A percentile compares a stretch with the other conserved stretches of the same genome.
Evolutionary conservation across 2,113 vertebrate genomes (phyloP).

Genomic region (Tachysurus vachellii): DNA sequence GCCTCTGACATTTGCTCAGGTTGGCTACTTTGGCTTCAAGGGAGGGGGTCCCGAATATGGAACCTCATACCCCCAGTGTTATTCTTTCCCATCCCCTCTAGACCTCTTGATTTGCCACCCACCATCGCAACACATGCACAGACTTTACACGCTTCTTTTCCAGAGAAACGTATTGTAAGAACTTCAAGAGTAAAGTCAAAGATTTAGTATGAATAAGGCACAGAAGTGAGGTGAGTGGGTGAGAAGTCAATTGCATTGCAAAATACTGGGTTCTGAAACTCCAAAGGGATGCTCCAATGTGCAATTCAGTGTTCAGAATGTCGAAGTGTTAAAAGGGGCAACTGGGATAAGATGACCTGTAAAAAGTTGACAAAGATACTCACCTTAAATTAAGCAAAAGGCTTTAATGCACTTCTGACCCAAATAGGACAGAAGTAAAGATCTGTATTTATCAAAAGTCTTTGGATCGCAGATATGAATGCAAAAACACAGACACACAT

Average conservation of each 20-base stretch:
- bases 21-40: slow-evolving; percentile 59
- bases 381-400: slow-evolving; percentile 24
- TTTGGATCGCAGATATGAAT: slow-evolving; percentile 35
- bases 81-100: slow-evolving; percentile 62
- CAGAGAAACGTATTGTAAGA: neutral
- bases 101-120: slow-evolving; percentile 36
- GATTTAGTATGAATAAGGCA: neutral
- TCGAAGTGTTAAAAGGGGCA: slow-evolving; percentile 26
- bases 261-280: slow-evolving; percentile 5
- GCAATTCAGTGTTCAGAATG: slow-evolving; percentile 3
- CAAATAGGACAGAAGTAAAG: slow-evolving; percentile 28
- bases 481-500: slow-evolving; percentile 23
- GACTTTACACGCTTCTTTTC: slow-evolving; percentile 20
- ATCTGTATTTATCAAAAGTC: slow-evolving; percentile 27
- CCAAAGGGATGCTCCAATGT: neutral
- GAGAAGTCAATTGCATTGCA: neutral
- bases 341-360: slow-evolving; percentile 36
- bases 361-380: slow-evolving; percentile 24
- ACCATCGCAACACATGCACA: slow-evolving; percentile 43
- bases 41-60: slow-evolving; percentile 55
- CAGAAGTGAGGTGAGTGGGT: neutral
- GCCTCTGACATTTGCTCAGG: slow-evolving; percentile 83
- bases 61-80: slow-evolving; percentile 52
- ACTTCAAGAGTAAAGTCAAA: neutral
- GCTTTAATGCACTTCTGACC: slow-evolving; percentile 23